phyloP scores from a whole-genome alignment of 2,888 invertebrate species.

The Thalpophila matura region DNA sequence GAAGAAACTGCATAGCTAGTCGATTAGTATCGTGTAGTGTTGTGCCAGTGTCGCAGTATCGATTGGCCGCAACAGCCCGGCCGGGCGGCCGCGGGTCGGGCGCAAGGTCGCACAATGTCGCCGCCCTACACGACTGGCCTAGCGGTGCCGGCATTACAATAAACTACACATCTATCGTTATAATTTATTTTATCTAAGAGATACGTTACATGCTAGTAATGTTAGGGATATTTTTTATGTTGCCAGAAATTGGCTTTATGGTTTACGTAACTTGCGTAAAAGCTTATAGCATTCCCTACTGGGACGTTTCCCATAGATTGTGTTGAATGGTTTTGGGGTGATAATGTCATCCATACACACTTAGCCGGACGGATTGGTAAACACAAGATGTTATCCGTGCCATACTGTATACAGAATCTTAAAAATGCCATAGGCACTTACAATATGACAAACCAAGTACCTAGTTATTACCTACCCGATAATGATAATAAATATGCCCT shows the following conservation, averaged over 20 bases:
- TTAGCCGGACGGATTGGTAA: not conserved
- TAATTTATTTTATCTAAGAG: constrained; percentile 13
- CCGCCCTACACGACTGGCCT: constrained; percentile 51
- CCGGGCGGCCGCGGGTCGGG: constrained; percentile 64
- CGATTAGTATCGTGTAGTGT: constrained; percentile 49
- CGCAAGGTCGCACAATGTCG: constrained; percentile 78
- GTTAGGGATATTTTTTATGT: constrained; percentile 10
- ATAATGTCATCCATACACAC: constrained; percentile 2
- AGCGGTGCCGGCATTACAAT: constrained; percentile 24
- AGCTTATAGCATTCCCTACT: constrained; percentile 15
- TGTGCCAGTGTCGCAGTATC: constrained; percentile 73
- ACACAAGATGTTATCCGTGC: constrained; percentile 15
- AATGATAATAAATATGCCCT: no score
- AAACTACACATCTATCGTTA: constrained; percentile 26
- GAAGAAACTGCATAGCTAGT: constrained; percentile 29
- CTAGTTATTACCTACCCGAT: no score
- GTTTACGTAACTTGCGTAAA: constrained; percentile 27
- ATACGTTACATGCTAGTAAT: not conserved
- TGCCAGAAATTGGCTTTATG: constrained; percentile 34
- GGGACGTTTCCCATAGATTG: constrained; percentile 32
- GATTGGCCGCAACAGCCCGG: no score
- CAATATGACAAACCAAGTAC: not conserved
- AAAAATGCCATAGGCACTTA: not conserved
- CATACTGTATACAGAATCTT: not conserved
- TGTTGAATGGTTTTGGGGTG: not conserved